Evolutionary conservation across 2,113 vertebrate species (phyloP), one percentile per base, ranked within the genome.

Genomic region (Setophaga petechia): DNA sequence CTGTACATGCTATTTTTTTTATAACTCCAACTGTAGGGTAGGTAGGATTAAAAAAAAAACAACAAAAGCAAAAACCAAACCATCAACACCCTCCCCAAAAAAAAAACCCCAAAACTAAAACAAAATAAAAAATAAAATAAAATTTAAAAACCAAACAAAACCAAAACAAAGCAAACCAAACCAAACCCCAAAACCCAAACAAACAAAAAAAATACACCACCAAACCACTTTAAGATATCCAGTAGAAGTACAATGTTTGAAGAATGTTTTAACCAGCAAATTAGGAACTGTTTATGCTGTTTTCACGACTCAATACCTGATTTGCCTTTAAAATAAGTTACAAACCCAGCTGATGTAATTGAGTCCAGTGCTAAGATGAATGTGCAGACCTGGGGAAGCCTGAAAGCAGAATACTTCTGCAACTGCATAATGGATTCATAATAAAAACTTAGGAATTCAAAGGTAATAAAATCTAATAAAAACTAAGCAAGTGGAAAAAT

Each of bases 401-500:
- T 66, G 44, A 83, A 86, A 74, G 10, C 35, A 77, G 25, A 30
- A 51, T 62, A 41, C 6, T 62, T 89, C 22, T 89, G 23, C 2
- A 1, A 12, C 11, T 86, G 41, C 15, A 21, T 74, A 37, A 66
- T 54, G 51, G 22, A 52, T 69, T 62, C 14, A 4, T 84, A 90
- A 86, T 27, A 57, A 61, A 59, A 54, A 27, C 14, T 55, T 55
- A 71, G 39, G 44, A 72, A 86, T 73, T 25, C 55, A 66, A 84
- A 77, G 31, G 35, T 46, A 89, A 74, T 77, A 93, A 89, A 90
- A 78, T 28, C 43, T 41, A 68, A 87, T 72, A 84, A 92, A 92
- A 78, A 31, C 33, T 81, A 95, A 89, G 59, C 22, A 73, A 91
- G 61, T 65, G 39, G 66, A 84, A 89, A 92, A 87, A 79, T 47